Conservation (phyloP, 1,140 invertebrate genomes). For the Leptinotarsa undecemlineata region DNA sequence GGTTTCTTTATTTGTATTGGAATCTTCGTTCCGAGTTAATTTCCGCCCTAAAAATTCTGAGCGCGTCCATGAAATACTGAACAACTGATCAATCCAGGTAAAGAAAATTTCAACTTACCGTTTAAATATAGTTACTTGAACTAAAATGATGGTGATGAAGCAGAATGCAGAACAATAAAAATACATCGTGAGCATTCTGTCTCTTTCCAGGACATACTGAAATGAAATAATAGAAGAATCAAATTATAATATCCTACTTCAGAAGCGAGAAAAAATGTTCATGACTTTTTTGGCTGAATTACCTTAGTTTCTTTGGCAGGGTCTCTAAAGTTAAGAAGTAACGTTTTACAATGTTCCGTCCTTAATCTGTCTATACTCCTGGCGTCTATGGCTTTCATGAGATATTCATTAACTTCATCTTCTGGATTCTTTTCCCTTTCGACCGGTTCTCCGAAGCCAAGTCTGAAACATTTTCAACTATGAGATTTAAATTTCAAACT, state of each 20-base stretch:
- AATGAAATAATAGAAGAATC: constrained; percentile 46
- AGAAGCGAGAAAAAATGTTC: not conserved
- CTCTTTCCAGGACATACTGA: constrained; percentile 76
- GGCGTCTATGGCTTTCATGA: constrained; percentile 91
- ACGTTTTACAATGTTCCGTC: constrained; percentile 79
- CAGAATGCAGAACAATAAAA: constrained; percentile 81
- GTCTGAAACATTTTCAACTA: constrained; percentile 53
- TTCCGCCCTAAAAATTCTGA: too few relatives aligned
- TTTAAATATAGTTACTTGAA: constrained; percentile 70
- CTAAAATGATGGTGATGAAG: constrained; percentile 65
- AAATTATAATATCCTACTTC: too few relatives aligned
- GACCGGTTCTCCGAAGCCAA: constrained; percentile 66
- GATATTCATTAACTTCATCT: constrained; percentile 93
- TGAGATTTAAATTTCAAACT: too few relatives aligned
- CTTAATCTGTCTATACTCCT: constrained; percentile 87
- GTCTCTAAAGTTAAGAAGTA: constrained; percentile 82
- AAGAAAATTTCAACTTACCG: constrained; percentile 47
- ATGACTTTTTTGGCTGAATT: constrained; percentile 16
- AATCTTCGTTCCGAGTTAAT: too few relatives aligned
- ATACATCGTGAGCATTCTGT: constrained; percentile 82
- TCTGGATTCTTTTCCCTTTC: constrained; percentile 75
- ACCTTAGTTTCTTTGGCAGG: constrained; percentile 80
- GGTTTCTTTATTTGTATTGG: too few relatives aligned
- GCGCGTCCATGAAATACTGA: too few relatives aligned
- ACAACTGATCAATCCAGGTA: too few relatives aligned